These are phyloP conservation scores for western clawed frog (Xenopus tropicalis) DNA, from an alignment of 2,113 vertebrate species.

Conservation along the genomic window UCB_Xtro_10.0 CM004449.2:24591501-24592000, in stretches of 20 bases:
- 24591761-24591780: conserved; percentile 27
- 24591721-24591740: conserved; percentile 10
- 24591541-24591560: conserved; percentile 5
- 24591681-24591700: not conserved
- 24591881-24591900: conserved; percentile 13
- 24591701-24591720: not conserved
- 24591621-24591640: not conserved
- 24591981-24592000: no score
- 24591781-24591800: conserved; percentile 33
- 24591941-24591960: no score
- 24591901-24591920: not conserved
- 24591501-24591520: conserved; percentile 22
- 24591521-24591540: conserved; percentile 30
- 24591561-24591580: conserved; percentile 16
- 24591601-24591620: conserved; percentile 3
- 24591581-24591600: conserved; percentile 4
- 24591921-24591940: no score
- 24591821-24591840: conserved; percentile 33
- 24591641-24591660: conserved; percentile 2
- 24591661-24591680: conserved; percentile 9
- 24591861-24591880: conserved; percentile 26
- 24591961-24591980: no score
- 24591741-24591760: not conserved
- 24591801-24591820: conserved; percentile 25
- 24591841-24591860: not conserved